Evolutionary conservation across 2,888 invertebrate genomes (phyloP).

Genomic region (Lasiommata megera): DNA sequence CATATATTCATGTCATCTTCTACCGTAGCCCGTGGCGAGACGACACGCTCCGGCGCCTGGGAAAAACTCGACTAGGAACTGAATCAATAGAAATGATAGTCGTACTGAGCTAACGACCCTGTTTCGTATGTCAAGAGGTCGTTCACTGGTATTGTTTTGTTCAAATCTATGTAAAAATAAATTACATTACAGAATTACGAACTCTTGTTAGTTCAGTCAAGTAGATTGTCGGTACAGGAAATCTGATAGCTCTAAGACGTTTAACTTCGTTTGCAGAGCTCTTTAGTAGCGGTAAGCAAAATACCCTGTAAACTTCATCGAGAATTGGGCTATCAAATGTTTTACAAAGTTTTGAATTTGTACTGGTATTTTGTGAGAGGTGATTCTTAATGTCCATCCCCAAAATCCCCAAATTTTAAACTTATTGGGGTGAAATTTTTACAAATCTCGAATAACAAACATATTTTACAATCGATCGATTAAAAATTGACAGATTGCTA

Average conservation of each 20-base stretch:
- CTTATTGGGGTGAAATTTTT: too few relatives aligned
- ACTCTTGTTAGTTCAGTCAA: conserved; percentile 3
- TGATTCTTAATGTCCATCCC: too few relatives aligned
- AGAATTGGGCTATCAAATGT: too few relatives aligned
- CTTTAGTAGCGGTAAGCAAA: too few relatives aligned
- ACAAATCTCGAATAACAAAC: too few relatives aligned
- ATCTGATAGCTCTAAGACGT: neutral
- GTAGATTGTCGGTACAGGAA: neutral
- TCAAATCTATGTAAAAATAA: conserved; percentile 19
- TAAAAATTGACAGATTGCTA: too few relatives aligned
- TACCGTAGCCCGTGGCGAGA: conserved; percentile 37
- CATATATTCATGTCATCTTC: conserved; percentile 25
- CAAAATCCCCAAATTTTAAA: too few relatives aligned
- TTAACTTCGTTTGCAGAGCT: neutral
- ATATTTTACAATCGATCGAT: too few relatives aligned
- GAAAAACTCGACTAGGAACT: conserved; percentile 63
- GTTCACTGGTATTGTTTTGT: conserved; percentile 40
- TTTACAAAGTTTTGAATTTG: too few relatives aligned
- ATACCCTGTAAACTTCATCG: too few relatives aligned
- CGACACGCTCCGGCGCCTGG: conserved; percentile 66
- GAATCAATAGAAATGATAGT: conserved; percentile 43
- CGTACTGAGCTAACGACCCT: conserved; percentile 36
- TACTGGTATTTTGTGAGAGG: too few relatives aligned
- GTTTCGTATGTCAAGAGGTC: conserved; percentile 45
- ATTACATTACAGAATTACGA: neutral